Evolutionary conservation across 2,888 invertebrate species (phyloP).

Genomic region (Drosophila nigricruria): DNA sequence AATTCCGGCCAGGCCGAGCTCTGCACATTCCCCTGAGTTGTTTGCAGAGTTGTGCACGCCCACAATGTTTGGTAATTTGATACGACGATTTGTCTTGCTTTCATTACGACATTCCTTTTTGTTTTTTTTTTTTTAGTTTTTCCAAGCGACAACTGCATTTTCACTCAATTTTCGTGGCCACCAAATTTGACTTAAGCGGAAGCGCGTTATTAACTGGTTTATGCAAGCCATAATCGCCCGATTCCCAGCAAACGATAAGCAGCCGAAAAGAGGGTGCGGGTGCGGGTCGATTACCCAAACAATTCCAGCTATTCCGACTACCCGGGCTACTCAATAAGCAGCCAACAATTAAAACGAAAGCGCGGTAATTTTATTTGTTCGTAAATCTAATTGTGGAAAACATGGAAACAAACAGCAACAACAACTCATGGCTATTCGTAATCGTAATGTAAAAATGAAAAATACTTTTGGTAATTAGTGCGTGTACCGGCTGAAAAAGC

Average conservation of each 20-base stretch:
- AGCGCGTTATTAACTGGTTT: slow-evolving; percentile 84
- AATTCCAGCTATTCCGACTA: slow-evolving; percentile 11
- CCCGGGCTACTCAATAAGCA: slow-evolving; percentile 57
- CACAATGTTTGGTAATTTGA: slow-evolving; percentile 81
- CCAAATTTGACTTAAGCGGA: slow-evolving; percentile 81
- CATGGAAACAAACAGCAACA: slow-evolving; percentile 28
- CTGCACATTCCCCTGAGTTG: slow-evolving; percentile 41
- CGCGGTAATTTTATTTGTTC: slow-evolving; percentile 78
- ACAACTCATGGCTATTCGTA: slow-evolving; percentile 32
- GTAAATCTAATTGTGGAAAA: slow-evolving; percentile 79
- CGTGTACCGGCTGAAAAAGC: slow-evolving; percentile 55
- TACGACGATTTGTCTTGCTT: slow-evolving; percentile 80
- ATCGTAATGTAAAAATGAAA: slow-evolving; percentile 53
- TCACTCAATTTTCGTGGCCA: slow-evolving; percentile 73
- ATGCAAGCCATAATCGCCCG: slow-evolving; percentile 82
- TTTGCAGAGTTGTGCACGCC: slow-evolving; percentile 34
- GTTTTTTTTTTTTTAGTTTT: slow-evolving; percentile 15
- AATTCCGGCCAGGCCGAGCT: neutral
- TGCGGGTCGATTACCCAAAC: slow-evolving; percentile 39
- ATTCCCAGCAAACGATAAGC: slow-evolving; percentile 69
- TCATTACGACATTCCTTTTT: slow-evolving; percentile 59
- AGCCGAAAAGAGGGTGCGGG: neutral
- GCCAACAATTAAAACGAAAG: slow-evolving; percentile 81
- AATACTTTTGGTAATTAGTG: slow-evolving; percentile 77
- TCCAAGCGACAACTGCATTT: slow-evolving; percentile 69